Conservation (phyloP, 2,797 vertebrate genomes). For the Neopelma chrysocephalum region DNA sequence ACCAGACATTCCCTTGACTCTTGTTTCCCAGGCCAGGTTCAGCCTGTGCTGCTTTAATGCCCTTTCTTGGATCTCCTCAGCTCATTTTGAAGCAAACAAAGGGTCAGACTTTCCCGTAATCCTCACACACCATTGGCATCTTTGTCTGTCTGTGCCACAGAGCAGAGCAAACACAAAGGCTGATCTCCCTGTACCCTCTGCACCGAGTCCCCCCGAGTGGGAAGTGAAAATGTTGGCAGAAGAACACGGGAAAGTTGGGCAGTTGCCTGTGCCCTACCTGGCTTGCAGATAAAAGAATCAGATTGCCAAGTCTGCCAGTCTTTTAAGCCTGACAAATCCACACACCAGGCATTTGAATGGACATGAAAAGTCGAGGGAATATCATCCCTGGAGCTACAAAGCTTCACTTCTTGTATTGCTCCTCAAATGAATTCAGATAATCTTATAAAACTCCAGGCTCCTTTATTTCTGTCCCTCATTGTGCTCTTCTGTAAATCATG, state of each 20-base stretch:
- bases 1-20: background rate
- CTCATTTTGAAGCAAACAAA: background rate
- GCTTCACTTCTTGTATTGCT: background rate
- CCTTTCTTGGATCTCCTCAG: background rate
- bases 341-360: background rate
- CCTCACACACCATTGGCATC: slow-evolving; percentile 4
- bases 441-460: background rate
- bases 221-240: slow-evolving; percentile 28
- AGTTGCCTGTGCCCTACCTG: slow-evolving; percentile 40
- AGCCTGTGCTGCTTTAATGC: background rate
- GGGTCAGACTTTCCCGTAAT: slow-evolving; percentile 8
- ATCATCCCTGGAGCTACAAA: background rate
- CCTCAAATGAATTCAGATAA: background rate
- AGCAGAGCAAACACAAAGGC: slow-evolving; percentile 34
- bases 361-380: background rate
- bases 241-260: background rate
- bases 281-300: slow-evolving; percentile 39
- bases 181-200: background rate
- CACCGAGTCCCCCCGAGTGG: background rate
- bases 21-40: background rate
- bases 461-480: background rate
- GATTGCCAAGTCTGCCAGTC: background rate
- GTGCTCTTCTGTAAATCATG: background rate
- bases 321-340: slow-evolving; percentile 23
- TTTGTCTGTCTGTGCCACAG: background rate